Conservation (phyloP, 2,888 invertebrate species). For the Pseudococcus jackbeardsleyi region DNA sequence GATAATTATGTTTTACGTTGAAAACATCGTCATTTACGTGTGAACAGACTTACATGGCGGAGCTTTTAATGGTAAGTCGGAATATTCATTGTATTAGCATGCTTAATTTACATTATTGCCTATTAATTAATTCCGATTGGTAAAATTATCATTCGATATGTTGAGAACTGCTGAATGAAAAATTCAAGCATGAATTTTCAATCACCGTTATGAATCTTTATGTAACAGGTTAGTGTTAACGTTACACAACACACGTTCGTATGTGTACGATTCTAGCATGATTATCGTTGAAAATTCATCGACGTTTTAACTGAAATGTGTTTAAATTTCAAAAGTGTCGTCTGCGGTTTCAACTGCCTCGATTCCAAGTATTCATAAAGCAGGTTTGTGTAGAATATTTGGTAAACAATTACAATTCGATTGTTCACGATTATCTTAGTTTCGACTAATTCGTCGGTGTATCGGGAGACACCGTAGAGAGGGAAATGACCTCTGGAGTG, state of each 20-base stretch:
- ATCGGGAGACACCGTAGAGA: neutral
- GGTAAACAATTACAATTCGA: neutral
- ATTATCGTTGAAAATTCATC: conserved; percentile 9
- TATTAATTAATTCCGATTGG: conserved; percentile 28
- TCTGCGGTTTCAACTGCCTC: neutral
- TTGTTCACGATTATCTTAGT: too few relatives aligned
- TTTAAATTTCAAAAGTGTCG: neutral
- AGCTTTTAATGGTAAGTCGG: neutral
- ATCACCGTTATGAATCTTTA: conserved; percentile 36
- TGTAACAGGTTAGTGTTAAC: conserved; percentile 27
- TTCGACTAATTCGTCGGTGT: neutral
- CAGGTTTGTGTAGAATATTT: neutral
- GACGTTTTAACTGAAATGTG: neutral
- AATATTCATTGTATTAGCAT: neutral
- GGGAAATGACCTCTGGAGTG: conserved; percentile 6
- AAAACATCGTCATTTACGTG: neutral
- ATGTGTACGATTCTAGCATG: conserved; percentile 35
- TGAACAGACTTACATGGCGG: neutral
- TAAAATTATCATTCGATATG: conserved; percentile 9
- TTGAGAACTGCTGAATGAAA: conserved; percentile 27
- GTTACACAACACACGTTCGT: conserved; percentile 37
- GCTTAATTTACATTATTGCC: neutral
- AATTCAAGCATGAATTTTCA: conserved; percentile 39
- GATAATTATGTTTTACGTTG: neutral
- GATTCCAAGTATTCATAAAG: neutral